Percentiles rank a stretch among this genome's conserved stretches.
Evolutionary conservation across 2,797 vertebrate genomes (phyloP).

Genomic region (Urocyon cinereoargenteus): DNA sequence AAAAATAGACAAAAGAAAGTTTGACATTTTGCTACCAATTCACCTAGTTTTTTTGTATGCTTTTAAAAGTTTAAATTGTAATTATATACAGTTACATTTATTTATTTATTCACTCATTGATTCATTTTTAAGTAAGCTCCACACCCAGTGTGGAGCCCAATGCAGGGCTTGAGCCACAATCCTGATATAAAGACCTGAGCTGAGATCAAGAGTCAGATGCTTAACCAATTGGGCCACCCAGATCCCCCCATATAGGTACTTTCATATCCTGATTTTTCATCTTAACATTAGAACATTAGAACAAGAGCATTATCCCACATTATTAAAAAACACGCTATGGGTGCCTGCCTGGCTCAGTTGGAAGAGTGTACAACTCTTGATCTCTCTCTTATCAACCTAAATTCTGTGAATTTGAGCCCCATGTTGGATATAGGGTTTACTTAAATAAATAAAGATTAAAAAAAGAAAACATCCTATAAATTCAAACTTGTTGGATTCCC

Average conservation of each 20-base stretch:
- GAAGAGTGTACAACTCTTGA: background rate
- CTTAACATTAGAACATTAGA: background rate
- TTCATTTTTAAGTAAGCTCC: no score
- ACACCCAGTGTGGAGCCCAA: no score
- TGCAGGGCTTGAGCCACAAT: no score
- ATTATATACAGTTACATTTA: background rate
- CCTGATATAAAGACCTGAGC: no score
- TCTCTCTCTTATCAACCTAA: background rate
- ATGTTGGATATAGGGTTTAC: background rate
- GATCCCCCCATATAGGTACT: background rate
- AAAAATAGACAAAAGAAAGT: background rate
- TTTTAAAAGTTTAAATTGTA: background rate
- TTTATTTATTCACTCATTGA: no score
- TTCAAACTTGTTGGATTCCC: conserved; percentile 17
- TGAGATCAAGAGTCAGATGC: background rate
- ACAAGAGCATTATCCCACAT: background rate
- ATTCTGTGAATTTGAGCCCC: background rate
- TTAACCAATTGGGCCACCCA: background rate
- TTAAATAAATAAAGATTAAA: background rate
- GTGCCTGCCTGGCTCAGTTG: background rate
- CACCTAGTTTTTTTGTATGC: background rate
- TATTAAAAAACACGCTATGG: background rate
- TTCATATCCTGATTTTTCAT: conserved; percentile 16
- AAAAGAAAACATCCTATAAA: background rate
- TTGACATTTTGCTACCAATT: background rate